Evolutionary conservation across 2,113 vertebrate genomes (phyloP), one percentile per base, ranked within the genome.

Genomic region (Salvelinus sp.): DNA sequence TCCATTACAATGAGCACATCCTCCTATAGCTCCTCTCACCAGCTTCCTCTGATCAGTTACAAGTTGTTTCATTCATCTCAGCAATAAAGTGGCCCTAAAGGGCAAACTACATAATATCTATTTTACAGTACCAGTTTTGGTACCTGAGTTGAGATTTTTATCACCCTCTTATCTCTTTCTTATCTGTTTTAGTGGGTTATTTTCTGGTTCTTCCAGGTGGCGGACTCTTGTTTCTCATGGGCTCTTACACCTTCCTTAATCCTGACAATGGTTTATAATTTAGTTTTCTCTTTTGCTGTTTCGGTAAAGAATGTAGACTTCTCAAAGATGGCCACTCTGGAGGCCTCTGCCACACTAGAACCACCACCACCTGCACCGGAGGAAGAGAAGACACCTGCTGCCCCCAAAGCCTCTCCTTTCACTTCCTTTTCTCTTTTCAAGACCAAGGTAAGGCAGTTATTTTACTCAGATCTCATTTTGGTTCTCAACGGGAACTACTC

Each of bases 291-390:
- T 86, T 28, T 79, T 75, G 50, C 58, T 64, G 25, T 72, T 80
- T 86, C 77, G 16, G 71, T 60, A 69, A 68, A 91, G 86, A 91
- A 92, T 88, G 90, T 83, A 69, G 92, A 93, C 76, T 80, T 88
- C 58, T 93, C 92, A 25, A 94, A 93, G 85, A 54, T 84, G 14
- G 75, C 82, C 72, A 93, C 92, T 20, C 85, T 92, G 68, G 92
- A 93, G 78, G 92, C 92, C 0, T 72, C 88, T 9, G 88, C 89
- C 0, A 94, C 92, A 73, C 88, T 85, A 1, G 91, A 92, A 71
- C 85, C 79, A 0, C 90, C 6, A 18, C 89, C 89, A 5, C 82
- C 87, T 16, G 87, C 79, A 65, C 79, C 80, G 23, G 91, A 93
- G 23, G 88, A 90, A 4, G 90, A 90, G 82, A 90, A 90, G 78